Evolutionary conservation across 2,888 invertebrate species (phyloP).

Genomic region (Aplocera efformata): DNA sequence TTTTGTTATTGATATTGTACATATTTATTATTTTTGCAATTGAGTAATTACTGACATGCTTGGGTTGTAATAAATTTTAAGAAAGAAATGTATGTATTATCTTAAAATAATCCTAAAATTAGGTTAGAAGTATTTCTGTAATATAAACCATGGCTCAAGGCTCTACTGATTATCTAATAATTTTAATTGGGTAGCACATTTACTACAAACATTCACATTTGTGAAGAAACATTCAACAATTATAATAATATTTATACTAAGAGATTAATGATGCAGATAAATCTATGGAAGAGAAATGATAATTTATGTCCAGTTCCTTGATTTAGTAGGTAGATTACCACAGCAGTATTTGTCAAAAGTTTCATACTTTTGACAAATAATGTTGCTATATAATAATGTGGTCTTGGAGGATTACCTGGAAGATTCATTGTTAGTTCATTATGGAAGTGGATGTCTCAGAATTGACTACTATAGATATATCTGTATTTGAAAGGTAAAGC

Average conservation of each 20-base stretch:
- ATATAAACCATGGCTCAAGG: slow-evolving; percentile 2
- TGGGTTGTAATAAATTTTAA: slow-evolving; percentile 6
- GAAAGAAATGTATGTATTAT: slow-evolving; percentile 4
- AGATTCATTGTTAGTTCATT: too few species aligned
- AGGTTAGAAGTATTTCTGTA: slow-evolving; percentile 9
- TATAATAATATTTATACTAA: background rate
- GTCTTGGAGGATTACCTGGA: too few species aligned
- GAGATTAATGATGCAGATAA: slow-evolving; percentile 3
- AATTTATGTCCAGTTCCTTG: too few species aligned
- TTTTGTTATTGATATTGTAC: background rate
- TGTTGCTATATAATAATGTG: too few species aligned
- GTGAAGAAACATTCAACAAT: slow-evolving; percentile 4
- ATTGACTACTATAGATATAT: too few species aligned
- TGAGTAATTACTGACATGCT: background rate
- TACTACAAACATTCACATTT: slow-evolving; percentile 5
- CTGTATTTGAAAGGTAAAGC: too few species aligned
- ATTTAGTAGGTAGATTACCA: too few species aligned
- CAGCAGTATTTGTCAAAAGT: too few species aligned
- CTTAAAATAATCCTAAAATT: slow-evolving; percentile 4
- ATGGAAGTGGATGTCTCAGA: too few species aligned
- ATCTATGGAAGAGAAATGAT: background rate
- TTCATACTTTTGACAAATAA: too few species aligned
- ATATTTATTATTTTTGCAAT: slow-evolving; percentile 5
- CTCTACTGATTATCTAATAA: slow-evolving; percentile 6
- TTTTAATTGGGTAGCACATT: slow-evolving; percentile 17